Evolutionary conservation across 2,888 invertebrate genomes (phyloP).

Genomic region (Plemyria rubiginata): DNA sequence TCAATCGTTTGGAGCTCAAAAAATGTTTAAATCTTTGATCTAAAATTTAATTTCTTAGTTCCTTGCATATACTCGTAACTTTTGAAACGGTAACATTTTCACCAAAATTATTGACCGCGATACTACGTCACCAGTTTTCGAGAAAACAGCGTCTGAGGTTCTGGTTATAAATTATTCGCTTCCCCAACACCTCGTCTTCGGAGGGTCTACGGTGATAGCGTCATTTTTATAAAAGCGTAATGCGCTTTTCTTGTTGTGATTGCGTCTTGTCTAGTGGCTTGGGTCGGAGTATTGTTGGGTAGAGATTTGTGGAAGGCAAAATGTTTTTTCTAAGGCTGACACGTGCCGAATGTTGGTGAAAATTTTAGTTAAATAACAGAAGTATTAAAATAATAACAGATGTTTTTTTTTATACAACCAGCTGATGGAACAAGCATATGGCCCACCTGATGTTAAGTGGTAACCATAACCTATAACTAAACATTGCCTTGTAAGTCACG

Average conservation of each 20-base stretch:
- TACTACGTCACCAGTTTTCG: background rate
- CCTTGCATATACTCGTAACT: too few relatives aligned
- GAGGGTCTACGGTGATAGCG: conserved; percentile 69
- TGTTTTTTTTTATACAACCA: too few relatives aligned
- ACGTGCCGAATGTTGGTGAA: background rate
- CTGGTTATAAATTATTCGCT: conserved; percentile 80
- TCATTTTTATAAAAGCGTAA: conserved; percentile 84
- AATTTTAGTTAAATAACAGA: background rate
- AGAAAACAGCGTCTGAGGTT: conserved; percentile 63
- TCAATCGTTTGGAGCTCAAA: too few relatives aligned
- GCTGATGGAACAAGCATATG: too few relatives aligned
- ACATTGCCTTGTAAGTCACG: too few relatives aligned
- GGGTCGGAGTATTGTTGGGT: conserved; percentile 20
- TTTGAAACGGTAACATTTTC: too few relatives aligned
- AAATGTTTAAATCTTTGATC: too few relatives aligned
- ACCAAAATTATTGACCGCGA: background rate
- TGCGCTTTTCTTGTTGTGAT: conserved; percentile 78
- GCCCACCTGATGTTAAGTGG: too few relatives aligned
- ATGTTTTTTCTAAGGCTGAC: background rate
- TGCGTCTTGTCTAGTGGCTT: conserved; percentile 54
- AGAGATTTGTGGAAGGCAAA: conserved; percentile 6
- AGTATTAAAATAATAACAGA: too few relatives aligned
- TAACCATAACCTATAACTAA: too few relatives aligned
- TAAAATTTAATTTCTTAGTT: too few relatives aligned
- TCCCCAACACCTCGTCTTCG: conserved; percentile 74